Base-by-base conservation (phyloP, 2,797 vertebrate genomes). In the Cheirogaleus major region DNA sequence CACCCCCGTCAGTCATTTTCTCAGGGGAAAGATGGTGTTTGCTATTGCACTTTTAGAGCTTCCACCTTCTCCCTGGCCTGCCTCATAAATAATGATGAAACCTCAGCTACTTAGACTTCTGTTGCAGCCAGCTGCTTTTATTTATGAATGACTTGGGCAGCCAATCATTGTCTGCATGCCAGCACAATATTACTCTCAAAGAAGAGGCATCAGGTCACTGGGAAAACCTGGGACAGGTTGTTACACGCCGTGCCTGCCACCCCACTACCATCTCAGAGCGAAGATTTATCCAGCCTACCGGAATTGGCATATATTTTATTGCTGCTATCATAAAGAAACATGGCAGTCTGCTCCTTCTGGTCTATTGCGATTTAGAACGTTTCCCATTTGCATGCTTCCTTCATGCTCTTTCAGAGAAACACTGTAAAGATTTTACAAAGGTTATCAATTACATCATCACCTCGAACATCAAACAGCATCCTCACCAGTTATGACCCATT, bases 251-350 rank as follows among this genome's bases (percentile, higher is more conserved):
- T 80, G 92, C 61, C 89, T 86, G 72, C 52, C 92, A 85, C 38
- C n/a, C 25, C 32, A 41, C 75, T 23, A 27, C 63, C 35, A 52
- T 75, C 80, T 69, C 85, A 14, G 32, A 91, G 69, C 73, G 63
- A 67, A 92, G 96, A 97, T 96, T 96, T 90, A 97, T 95, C 79
- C 90, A 88, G n/a, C 76, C 78, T 80, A 69, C 76, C 0, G 35
- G 87, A 91, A 96, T 8, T 22, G 30, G 65, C 82, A 15, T 4
- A 0, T 38, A 96, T 82, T 93, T 81, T 85, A 65, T 81, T 22
- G 17, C 43, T 2, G 5, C 63, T 78, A 35, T 70, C 65, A 81
- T 80, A 86, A 94, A 94, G 81, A 76, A 83, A 48, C 27, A 20
- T 2, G 0, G 94, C n/a, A 55, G 14, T 67, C 48, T 48, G 45